These are phyloP conservation scores for Synodontis membranacea DNA, from an alignment of 2,113 vertebrate genomes.

Conservation along the genomic window DNA sequence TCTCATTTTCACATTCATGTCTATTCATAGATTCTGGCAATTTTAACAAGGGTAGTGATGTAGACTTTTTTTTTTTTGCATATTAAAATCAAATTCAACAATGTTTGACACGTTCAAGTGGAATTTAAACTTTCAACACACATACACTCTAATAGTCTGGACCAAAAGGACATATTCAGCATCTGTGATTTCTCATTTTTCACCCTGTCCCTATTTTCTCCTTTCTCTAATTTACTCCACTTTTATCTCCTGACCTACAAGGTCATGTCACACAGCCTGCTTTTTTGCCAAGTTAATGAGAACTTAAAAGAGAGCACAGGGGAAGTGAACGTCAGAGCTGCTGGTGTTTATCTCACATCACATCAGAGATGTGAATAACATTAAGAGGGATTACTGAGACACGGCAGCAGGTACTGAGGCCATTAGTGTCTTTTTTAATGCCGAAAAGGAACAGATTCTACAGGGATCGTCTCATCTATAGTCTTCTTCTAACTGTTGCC, in stretches of 20 bases:
- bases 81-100: not conserved
- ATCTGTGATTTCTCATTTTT: not conserved
- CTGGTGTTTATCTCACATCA: constrained; percentile 35
- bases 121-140: constrained; percentile 12
- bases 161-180: not conserved
- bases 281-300: constrained; percentile 14
- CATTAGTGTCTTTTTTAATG: constrained; percentile 48
- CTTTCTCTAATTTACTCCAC: constrained; percentile 3
- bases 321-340: constrained; percentile 10
- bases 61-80: not conserved
- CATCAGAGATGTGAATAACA: constrained; percentile 54
- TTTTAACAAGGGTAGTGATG: not conserved
- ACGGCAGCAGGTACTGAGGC: constrained; percentile 47
- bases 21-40: not conserved
- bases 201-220: not conserved
- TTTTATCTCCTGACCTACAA: not conserved
- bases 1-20: not conserved
- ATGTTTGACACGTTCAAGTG: constrained; percentile 4
- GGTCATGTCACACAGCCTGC: not conserved
- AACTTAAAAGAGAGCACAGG: not conserved
- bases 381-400: constrained; percentile 59
- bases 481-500: constrained; percentile 61
- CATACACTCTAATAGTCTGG: not conserved
- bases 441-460: constrained; percentile 57
- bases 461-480: constrained; percentile 53